Conservation (phyloP, 2,888 invertebrate species). For the Teleogryllus oceanicus region DNA sequence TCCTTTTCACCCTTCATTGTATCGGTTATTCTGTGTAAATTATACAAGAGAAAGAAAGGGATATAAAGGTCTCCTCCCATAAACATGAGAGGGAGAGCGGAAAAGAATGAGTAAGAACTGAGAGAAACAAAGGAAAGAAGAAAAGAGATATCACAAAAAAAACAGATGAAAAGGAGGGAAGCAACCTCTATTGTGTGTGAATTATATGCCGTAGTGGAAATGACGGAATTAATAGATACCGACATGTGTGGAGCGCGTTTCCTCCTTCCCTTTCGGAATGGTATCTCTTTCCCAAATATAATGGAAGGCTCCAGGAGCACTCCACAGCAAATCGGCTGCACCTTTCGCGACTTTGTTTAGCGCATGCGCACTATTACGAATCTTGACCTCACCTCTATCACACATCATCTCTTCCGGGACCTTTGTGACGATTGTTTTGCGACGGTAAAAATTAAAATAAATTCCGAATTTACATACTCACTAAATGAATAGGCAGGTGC, state of each 20-base stretch:
- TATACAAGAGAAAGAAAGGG: slow-evolving; percentile 18
- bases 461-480: too few relatives aligned
- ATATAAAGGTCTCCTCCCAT: neutral
- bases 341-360: too few relatives aligned
- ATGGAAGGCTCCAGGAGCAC: neutral
- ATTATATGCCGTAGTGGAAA: slow-evolving; percentile 24
- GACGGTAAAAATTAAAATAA: too few relatives aligned
- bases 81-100: neutral
- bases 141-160: slow-evolving; percentile 3
- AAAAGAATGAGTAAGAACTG: slow-evolving; percentile 18
- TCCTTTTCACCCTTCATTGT: slow-evolving; percentile 18
- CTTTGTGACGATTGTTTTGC: too few relatives aligned
- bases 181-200: slow-evolving; percentile 24
- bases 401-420: too few relatives aligned
- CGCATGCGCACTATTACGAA: too few relatives aligned
- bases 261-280: neutral
- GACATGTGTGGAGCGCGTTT: neutral
- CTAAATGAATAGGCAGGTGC: too few relatives aligned
- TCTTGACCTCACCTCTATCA: too few relatives aligned
- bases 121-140: slow-evolving; percentile 19
- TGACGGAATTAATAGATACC: slow-evolving; percentile 24
- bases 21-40: slow-evolving; percentile 4
- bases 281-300: neutral
- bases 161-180: slow-evolving; percentile 20
- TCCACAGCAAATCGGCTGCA: too few relatives aligned